These are phyloP conservation scores for Lerema accius DNA, from an alignment of 1,140 invertebrate genomes.

Conservation along the genomic window DNA sequence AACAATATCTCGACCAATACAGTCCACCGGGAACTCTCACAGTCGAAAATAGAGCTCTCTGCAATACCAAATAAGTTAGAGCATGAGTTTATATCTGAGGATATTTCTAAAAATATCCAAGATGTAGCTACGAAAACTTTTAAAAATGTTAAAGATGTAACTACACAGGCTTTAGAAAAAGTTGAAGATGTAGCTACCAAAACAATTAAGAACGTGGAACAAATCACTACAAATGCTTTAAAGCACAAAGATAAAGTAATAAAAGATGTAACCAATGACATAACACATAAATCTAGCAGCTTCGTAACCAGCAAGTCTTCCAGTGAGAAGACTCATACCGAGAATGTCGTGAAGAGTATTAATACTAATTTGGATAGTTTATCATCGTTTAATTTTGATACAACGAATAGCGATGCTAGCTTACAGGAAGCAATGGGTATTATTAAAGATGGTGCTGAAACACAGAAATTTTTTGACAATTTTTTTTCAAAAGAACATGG, in stretches of 20 bases:
- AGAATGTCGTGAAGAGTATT: too few relatives aligned
- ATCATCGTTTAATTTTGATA: too few relatives aligned
- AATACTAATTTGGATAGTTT: too few relatives aligned
- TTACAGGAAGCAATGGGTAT: conserved; percentile 45
- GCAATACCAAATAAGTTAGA: conserved; percentile 17
- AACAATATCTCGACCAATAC: conserved; percentile 1
- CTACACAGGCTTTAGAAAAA: too few relatives aligned
- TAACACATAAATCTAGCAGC: background rate
- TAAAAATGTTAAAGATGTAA: conserved; percentile 19
- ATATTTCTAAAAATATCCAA: conserved; percentile 21
- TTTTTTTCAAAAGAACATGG: conserved; percentile 41
- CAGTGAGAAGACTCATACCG: background rate
- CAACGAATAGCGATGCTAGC: too few relatives aligned
- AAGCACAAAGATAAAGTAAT: too few relatives aligned
- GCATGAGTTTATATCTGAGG: background rate
- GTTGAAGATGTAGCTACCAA: too few relatives aligned
- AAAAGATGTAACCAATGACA: background rate
- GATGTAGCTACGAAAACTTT: conserved; percentile 26
- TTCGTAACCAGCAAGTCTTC: background rate
- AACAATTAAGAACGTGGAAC: too few relatives aligned
- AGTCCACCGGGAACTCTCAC: background rate
- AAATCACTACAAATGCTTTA: too few relatives aligned
- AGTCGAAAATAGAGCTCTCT: conserved; percentile 3
- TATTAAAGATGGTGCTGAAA: conserved; percentile 46
- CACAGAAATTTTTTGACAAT: conserved; percentile 39